These are phyloP conservation scores for Dromiciops gliroides DNA, from an alignment of 2,113 vertebrate genomes.

Conservation along the genomic window DNA sequence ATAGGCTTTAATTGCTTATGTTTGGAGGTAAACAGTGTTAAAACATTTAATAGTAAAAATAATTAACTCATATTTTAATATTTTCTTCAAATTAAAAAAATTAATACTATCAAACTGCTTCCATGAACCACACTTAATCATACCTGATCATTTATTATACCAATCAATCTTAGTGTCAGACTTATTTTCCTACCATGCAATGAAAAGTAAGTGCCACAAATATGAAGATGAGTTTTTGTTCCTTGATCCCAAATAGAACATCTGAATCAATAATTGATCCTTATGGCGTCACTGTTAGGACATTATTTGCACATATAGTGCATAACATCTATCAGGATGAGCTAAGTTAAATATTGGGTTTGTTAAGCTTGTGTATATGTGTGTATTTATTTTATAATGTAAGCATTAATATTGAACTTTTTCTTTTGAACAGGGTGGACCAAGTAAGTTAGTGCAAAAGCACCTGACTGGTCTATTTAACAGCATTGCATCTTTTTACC, in stretches of 20 bases:
- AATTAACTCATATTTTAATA: constrained; percentile 27
- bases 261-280: constrained; percentile 26
- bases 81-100: neutral
- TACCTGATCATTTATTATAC: neutral
- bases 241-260: constrained; percentile 39
- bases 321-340: constrained; percentile 8
- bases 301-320: neutral
- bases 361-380: neutral
- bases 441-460: constrained; percentile 94
- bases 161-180: constrained; percentile 12
- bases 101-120: neutral
- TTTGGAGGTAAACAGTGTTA: neutral
- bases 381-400: neutral
- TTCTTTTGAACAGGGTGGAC: constrained; percentile 90
- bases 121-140: neutral
- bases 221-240: constrained; percentile 27
- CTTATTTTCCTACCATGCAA: neutral
- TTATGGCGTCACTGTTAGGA: constrained; percentile 32
- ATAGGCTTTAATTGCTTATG: neutral
- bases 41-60: constrained; percentile 33
- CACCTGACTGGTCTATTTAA: constrained; percentile 96
- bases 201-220: constrained; percentile 29
- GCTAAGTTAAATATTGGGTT: neutral
- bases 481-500: constrained; percentile 97
- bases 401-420: neutral